Conservation (phyloP, 2,888 invertebrate genomes). For the Rapana venosa region DNA sequence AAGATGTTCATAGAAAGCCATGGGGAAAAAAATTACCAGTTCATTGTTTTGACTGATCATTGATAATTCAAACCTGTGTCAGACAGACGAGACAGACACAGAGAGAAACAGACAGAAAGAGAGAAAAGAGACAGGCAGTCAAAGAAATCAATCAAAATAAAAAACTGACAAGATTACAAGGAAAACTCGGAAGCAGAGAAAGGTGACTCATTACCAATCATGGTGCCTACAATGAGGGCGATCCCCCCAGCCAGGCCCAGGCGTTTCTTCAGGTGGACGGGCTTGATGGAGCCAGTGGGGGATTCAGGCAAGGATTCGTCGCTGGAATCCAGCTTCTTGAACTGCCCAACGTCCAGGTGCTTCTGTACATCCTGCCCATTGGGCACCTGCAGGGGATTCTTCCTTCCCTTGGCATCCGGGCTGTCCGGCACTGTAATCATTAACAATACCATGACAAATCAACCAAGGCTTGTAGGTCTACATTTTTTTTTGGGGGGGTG, state of each 20-base stretch:
- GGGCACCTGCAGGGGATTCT: constrained; percentile 15
- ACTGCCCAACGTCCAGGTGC: not conserved
- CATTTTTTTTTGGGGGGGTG: too few relatives aligned
- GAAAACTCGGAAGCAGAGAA: not conserved
- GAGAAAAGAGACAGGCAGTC: not conserved
- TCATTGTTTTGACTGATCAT: too few relatives aligned
- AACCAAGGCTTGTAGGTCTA: too few relatives aligned
- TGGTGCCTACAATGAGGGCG: constrained; percentile 90
- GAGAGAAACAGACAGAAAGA: not conserved
- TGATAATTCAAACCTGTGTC: too few relatives aligned
- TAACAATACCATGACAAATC: too few relatives aligned
- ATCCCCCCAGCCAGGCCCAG: constrained; percentile 89
- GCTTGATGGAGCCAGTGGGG: constrained; percentile 33
- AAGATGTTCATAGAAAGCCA: too few relatives aligned
- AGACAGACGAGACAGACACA: not conserved
- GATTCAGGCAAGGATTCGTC: not conserved
- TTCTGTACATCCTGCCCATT: constrained; percentile 3
- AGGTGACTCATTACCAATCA: constrained; percentile 85
- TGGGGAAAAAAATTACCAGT: too few relatives aligned
- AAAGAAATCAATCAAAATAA: not conserved
- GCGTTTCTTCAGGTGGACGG: constrained; percentile 80
- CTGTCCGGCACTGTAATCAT: constrained; percentile 9
- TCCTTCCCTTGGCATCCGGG: constrained; percentile 9
- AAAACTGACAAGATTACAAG: not conserved
- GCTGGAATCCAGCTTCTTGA: not conserved